A percentile compares a stretch with the other conserved stretches of the same genome.
phyloP scores from a whole-genome alignment of 2,888 invertebrate species.

The Drepanosiphum platanoidis region DNA sequence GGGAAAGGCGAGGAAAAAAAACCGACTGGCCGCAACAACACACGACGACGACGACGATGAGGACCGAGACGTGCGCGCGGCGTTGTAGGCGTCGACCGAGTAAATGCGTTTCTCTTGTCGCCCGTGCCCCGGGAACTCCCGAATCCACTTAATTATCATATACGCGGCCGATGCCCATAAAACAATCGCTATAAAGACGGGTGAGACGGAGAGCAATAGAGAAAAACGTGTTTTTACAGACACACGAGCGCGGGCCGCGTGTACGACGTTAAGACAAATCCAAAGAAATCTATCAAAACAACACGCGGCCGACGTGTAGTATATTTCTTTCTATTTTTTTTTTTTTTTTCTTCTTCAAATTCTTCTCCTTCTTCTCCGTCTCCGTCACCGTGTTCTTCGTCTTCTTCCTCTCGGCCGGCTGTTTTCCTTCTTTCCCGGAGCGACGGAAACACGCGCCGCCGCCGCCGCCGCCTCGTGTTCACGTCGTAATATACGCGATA shows the following conservation, averaged over 20 bases:
- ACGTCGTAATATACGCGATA: too few species aligned
- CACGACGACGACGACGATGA: background rate
- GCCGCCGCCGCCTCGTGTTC: background rate
- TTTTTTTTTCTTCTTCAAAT: background rate
- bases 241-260: background rate
- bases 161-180: slow-evolving; percentile 15
- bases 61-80: slow-evolving; percentile 12
- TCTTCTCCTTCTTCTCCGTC: background rate
- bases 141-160: slow-evolving; percentile 61
- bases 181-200: slow-evolving; percentile 48
- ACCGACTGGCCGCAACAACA: background rate
- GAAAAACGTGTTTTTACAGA: slow-evolving; percentile 46
- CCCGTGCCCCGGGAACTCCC: slow-evolving; percentile 52
- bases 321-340: background rate
- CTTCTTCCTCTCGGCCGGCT: too few species aligned
- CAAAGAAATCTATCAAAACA: slow-evolving; percentile 54
- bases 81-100: slow-evolving; percentile 54
- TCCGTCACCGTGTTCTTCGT: too few species aligned
- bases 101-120: slow-evolving; percentile 60
- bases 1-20: background rate
- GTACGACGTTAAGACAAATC: slow-evolving; percentile 14
- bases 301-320: slow-evolving; percentile 32
- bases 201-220: background rate
- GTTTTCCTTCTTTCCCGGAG: slow-evolving; percentile 3
- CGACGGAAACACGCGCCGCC: background rate